Percentiles rank a stretch among this genome's conserved stretches.
These are phyloP conservation scores for Pinna nobilis DNA, from an alignment of 1,140 invertebrate genomes.

Conservation along the genomic window DNA sequence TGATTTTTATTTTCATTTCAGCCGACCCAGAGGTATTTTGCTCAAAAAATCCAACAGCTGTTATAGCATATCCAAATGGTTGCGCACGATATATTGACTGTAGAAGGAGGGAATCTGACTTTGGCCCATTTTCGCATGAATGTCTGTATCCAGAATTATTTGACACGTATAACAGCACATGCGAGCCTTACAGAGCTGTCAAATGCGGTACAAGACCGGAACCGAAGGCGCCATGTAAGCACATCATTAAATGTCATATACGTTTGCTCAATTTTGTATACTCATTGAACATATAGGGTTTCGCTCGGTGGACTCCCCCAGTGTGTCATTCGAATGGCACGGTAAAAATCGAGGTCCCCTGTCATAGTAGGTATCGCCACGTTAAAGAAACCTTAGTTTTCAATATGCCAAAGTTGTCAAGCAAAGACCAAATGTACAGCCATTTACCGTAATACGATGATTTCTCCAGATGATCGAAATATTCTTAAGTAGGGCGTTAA, in stretches of 20 bases:
- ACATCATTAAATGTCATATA: background rate
- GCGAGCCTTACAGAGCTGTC: constrained; percentile 50
- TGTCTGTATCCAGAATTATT: constrained; percentile 59
- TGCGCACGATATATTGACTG: constrained; percentile 62
- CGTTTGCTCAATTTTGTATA: background rate
- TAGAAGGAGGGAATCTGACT: constrained; percentile 15
- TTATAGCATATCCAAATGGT: constrained; percentile 50
- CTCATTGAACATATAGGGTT: too few species aligned
- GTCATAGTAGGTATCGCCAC: too few species aligned
- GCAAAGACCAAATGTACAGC: too few species aligned
- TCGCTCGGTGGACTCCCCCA: too few species aligned
- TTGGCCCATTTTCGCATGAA: constrained; percentile 55
- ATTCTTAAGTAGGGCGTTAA: too few species aligned
- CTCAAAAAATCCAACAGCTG: constrained; percentile 45
- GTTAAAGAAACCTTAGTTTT: too few species aligned
- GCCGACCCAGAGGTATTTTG: constrained; percentile 50
- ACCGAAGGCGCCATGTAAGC: constrained; percentile 53
- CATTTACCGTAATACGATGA: too few species aligned
- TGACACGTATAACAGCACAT: constrained; percentile 46
- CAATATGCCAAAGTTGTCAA: too few species aligned
- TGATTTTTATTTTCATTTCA: constrained; percentile 10
- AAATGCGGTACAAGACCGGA: constrained; percentile 47
- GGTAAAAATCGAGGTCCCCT: too few species aligned
- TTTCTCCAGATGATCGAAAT: too few species aligned
- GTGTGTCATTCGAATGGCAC: too few species aligned